phyloP scores from a whole-genome alignment of 2,113 vertebrate species.

The Tichodroma muraria region DNA sequence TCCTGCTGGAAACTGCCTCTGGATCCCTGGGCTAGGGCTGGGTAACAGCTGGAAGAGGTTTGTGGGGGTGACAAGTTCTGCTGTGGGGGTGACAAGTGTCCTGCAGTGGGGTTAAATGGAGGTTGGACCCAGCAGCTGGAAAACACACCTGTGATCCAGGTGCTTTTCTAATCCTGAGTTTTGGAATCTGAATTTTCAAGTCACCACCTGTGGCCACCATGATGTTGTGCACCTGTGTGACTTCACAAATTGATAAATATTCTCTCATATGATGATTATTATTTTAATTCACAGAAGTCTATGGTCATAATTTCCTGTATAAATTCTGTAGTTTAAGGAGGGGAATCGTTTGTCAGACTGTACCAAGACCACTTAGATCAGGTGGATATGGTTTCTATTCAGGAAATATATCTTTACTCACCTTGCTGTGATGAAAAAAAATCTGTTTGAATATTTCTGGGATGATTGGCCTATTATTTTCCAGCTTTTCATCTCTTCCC shows the following conservation, averaged over 20 bases:
- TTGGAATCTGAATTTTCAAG: neutral
- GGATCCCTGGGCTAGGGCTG: neutral
- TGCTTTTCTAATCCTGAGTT: neutral
- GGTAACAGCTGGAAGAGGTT: no score
- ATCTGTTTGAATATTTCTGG: neutral
- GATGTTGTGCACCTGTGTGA: no score
- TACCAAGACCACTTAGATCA: neutral
- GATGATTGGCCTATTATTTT: neutral
- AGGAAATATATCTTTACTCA: neutral
- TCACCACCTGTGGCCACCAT: rapidly evolving
- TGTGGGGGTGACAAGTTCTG: neutral
- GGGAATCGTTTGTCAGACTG: neutral
- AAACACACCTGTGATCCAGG: no score
- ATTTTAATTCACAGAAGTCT: neutral
- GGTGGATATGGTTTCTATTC: neutral
- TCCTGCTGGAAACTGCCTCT: no score
- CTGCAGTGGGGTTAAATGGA: neutral
- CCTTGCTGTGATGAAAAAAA: neutral
- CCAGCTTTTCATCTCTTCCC: neutral
- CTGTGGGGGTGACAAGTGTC: rapidly evolving
- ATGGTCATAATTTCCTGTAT: neutral
- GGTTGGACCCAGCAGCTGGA: neutral
- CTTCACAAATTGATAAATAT: neutral
- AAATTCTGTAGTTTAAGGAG: neutral
- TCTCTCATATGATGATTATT: neutral